Percentiles rank a stretch among this genome's conserved stretches.
phyloP scores from a whole-genome alignment of 37 sponge, comb jelly and placozoan genomes.

The Theonella swinhoei region DNA sequence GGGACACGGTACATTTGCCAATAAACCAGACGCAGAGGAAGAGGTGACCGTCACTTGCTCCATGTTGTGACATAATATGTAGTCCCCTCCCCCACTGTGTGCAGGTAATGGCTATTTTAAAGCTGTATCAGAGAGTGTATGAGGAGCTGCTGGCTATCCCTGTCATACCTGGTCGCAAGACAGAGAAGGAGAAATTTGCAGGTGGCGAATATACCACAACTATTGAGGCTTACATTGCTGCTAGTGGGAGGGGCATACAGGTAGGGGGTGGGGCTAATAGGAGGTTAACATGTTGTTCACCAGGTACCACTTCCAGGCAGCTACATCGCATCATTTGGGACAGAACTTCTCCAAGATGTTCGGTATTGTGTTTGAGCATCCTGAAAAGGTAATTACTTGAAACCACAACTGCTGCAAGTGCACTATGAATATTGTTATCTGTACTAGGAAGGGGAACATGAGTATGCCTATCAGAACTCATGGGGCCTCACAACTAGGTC shows the following conservation, averaged over 20 bases:
- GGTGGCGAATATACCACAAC: conserved; percentile 98
- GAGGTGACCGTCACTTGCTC: conserved; percentile 94
- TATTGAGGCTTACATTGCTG: conserved; percentile 90
- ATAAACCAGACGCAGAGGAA: conserved; percentile 86
- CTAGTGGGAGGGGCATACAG: conserved; percentile 98
- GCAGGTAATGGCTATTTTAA: conserved; percentile 87
- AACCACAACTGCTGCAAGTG: neutral
- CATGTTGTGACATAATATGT: neutral
- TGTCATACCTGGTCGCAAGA: conserved; percentile 93
- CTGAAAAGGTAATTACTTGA: conserved; percentile 27
- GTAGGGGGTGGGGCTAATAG: conserved; percentile 27
- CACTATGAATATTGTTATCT: neutral
- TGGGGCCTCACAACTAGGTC: conserved; percentile 98
- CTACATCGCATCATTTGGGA: conserved; percentile 98
- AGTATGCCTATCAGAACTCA: conserved; percentile 95
- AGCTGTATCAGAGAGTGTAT: conserved; percentile 92
- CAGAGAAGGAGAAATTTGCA: conserved; percentile 99
- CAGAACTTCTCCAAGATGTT: conserved; percentile 99
- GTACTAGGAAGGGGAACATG: conserved; percentile 53
- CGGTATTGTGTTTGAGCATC: conserved; percentile 92
- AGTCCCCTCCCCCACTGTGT: neutral
- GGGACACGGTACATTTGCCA: conserved; percentile 94
- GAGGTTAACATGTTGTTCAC: neutral
- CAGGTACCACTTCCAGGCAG: too few relatives aligned
- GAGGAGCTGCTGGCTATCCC: conserved; percentile 97